Percentiles rank a stretch among this genome's conserved stretches.
These are phyloP conservation scores for Lampropteryx suffumata DNA, from an alignment of 2,888 invertebrate species.

Conservation along the genomic window DNA sequence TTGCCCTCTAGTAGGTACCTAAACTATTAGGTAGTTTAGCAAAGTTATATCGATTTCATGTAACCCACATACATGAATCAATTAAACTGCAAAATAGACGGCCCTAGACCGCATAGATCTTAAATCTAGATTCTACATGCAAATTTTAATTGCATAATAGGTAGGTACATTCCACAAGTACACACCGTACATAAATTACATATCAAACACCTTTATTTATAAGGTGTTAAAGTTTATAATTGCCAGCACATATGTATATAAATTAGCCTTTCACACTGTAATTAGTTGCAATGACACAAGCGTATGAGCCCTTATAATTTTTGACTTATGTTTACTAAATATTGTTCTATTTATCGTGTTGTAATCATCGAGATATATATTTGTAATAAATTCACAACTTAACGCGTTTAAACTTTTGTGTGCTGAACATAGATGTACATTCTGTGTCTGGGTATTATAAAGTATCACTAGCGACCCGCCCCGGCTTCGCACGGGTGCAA, in stretches of 20 bases:
- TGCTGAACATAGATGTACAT: no score
- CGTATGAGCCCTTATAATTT: conserved; percentile 16
- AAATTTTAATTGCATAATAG: conserved; percentile 35
- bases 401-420: no score
- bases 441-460: no score
- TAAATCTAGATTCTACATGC: conserved; percentile 44
- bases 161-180: conserved; percentile 19
- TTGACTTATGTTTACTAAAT: conserved; percentile 23
- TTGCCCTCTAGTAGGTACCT: background rate
- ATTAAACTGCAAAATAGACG: conserved; percentile 16
- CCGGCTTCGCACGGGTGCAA: no score
- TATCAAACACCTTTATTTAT: conserved; percentile 29
- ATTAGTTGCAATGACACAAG: conserved; percentile 43
- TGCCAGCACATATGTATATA: conserved; percentile 13
- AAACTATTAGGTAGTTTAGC: conserved; percentile 4
- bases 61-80: conserved; percentile 24
- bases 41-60: conserved; percentile 11
- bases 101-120: conserved; percentile 7
- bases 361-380: no score
- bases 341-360: no score
- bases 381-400: no score
- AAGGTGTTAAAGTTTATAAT: conserved; percentile 31
- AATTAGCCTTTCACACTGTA: conserved; percentile 44
- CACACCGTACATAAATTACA: conserved; percentile 49
- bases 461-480: no score